Percentiles rank a stretch among this genome's conserved stretches.
These are phyloP conservation scores for Scrobipalpa costella DNA, from an alignment of 2,888 invertebrate genomes.

Conservation along the genomic window DNA sequence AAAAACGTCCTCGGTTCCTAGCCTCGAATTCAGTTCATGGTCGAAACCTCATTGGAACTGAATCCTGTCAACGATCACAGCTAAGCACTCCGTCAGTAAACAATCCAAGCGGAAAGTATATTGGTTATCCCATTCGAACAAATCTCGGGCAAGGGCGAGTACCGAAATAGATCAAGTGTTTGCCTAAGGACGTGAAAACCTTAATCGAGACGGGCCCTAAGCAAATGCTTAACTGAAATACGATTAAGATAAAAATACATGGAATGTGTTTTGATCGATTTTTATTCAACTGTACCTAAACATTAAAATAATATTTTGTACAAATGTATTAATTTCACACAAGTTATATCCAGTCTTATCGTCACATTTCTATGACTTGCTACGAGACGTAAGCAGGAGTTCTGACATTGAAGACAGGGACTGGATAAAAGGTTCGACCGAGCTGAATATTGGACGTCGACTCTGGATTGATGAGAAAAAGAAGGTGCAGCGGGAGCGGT, in stretches of 20 bases:
- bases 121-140: constrained; percentile 13
- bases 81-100: constrained; percentile 6
- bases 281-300: background rate
- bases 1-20: background rate
- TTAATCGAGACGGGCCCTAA: background rate
- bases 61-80: constrained; percentile 17
- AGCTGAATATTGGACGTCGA: constrained; percentile 48
- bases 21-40: constrained; percentile 39
- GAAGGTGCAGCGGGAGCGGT: constrained; percentile 48
- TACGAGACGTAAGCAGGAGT: constrained; percentile 36
- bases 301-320: background rate
- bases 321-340: background rate
- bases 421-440: constrained; percentile 42
- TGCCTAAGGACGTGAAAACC: background rate
- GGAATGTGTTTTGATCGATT: background rate
- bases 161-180: constrained; percentile 3
- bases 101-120: constrained; percentile 19
- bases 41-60: constrained; percentile 30
- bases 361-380: background rate
- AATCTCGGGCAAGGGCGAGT: constrained; percentile 12
- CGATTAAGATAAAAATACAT: background rate
- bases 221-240: background rate
- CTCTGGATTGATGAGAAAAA: constrained; percentile 51
- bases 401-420: constrained; percentile 41
- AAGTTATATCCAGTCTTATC: constrained; percentile 6